Base-by-base conservation (phyloP, 2,888 invertebrate species). In the Pristionchus maxplancki region DNA sequence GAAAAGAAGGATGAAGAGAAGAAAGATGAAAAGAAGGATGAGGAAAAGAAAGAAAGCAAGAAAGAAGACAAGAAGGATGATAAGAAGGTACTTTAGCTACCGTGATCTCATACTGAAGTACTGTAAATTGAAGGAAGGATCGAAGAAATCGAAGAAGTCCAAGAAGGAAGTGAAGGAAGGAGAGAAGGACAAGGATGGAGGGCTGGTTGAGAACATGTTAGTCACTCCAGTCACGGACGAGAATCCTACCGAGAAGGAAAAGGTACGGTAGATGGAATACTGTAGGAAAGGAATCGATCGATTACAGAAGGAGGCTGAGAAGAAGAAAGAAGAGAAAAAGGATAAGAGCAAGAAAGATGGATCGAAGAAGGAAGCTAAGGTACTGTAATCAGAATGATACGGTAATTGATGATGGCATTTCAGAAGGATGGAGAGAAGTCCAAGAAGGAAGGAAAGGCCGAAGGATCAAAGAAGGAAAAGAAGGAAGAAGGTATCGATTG, bases 171-270 rank as follows among this genome's bases (percentile, higher is more conserved):
- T 24, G 6, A 74, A 74, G 74, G 74, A 74, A 11, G 74, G 74
- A 37, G 74, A 74, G 31, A 67, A 67, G 31, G 67, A 67, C 20
- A 74, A 74, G 74, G 74, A 74, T 24, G 74, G 74, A 37, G 74
- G 74, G 5, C 40, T 74, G 1, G 74, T 74, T 15, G 74, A 74
- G 74, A 74, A 74, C 40, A 74, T 74, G 74, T 40, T 74, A 1
- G 74, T 74, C 24, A 74, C 74, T 40, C 74, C 74, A 40, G 74
- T 74, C 1, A 74, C 74, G 37, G 74, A 74, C 40, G 74, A 74
- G n/a, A 74, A 74, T 74, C 74, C 74, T 11, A 74, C 74, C 74
- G 74, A 74, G 74, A 74, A 74, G 40, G 74, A 74, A 31, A 74
- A 74, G 74, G 74, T 74, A 40, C 37, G 37, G 40, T 74, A 37